Evolutionary conservation across 2,888 invertebrate species (phyloP), one percentile per base, ranked within the genome.

Genomic region (Malthinus seriepunctatus): DNA sequence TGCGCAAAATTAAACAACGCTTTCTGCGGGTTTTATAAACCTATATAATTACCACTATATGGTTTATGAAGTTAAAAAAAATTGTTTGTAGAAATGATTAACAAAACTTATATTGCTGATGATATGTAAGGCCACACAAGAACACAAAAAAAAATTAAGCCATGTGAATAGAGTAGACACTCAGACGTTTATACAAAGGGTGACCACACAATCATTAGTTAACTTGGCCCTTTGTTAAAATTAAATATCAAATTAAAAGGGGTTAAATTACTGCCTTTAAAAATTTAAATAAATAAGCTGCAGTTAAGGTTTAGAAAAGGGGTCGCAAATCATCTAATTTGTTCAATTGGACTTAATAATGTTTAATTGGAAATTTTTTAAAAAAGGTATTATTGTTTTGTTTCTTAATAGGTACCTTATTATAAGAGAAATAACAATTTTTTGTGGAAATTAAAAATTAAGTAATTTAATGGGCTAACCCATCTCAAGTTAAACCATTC

Each of bases 161-260:
- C n/a, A 23, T 42, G 23, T 23, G 39, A 42, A 42, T 42, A 42
- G 39, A 9, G 39, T 12, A 15, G 39, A 42, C 39, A 42, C 39
- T 42, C 23, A 42, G 39, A 46, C 46, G 33, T 32, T 46, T 46
- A 12, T 8, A 49, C 34, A 49, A 49, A 49, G 49, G 49, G 49
- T 49, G 38, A 49, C 49, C 49, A 49, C 49, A 49, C 49, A 49
- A 33, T 49, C 49, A 23, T 23, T 15, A 49, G 35, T 33, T 49
- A 49, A 12, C 48, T 49, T 31, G 31, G 23, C 49, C 49, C 49
- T 38, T 49, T 49, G 34, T 49, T n/a, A 49, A 15, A 32, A 33
- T 34, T 49, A 31, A 37, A 49, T 37, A 23, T 38, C 34, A 31
- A 49, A 38, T 49, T 42, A 49, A 49, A 15, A 33, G 34, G 49